phyloP scores from a whole-genome alignment of 2,797 vertebrate species.

The Kryptolebias ocellatus region DNA sequence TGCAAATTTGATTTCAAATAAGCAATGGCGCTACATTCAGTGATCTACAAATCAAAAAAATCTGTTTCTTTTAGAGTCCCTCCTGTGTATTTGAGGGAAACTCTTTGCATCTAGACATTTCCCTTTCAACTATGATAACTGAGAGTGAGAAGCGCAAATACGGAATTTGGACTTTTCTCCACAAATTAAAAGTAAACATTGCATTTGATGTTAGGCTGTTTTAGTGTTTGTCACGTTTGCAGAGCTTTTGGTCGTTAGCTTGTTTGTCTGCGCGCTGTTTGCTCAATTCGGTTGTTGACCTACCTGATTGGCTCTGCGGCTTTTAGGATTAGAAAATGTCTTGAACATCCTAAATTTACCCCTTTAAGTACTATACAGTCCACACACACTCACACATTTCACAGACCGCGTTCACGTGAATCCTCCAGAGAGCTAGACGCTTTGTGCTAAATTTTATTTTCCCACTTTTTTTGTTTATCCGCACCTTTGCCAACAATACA shows the following conservation, averaged over 20 bases:
- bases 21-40: no score
- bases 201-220: slow-evolving; percentile 4
- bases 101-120: not conserved
- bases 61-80: no score
- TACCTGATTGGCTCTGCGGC: not conserved
- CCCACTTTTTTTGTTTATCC: not conserved
- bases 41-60: no score
- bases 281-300: not conserved
- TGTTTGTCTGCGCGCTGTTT: slow-evolving; percentile 2
- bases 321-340: slow-evolving; percentile 1
- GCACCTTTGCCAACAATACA: not conserved
- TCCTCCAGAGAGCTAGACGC: not conserved
- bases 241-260: not conserved
- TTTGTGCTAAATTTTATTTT: slow-evolving; percentile 14
- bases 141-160: not conserved
- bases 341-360: slow-evolving; percentile 8
- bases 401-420: not conserved
- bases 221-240: not conserved
- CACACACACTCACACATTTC: not conserved
- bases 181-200: not conserved
- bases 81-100: no score
- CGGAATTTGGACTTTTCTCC: not conserved
- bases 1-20: no score
- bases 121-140: not conserved
- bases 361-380: not conserved